Conservation (phyloP, 2,797 vertebrate species). For the Melopsittacus undulatus region DNA sequence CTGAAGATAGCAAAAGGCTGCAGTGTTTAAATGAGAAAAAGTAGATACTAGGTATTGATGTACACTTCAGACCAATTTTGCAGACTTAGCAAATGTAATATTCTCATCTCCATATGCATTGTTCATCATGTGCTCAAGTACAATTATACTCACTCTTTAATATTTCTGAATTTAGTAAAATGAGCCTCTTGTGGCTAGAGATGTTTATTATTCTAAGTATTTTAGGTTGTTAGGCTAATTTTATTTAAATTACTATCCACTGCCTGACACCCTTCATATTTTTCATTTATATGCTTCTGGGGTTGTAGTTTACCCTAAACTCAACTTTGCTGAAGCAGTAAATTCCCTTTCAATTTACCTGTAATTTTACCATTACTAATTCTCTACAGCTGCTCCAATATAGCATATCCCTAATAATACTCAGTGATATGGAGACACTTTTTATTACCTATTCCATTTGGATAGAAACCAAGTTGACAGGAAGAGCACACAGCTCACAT, state of each 20-base stretch:
- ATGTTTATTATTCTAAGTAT: slow-evolving; percentile 38
- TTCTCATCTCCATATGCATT: not conserved
- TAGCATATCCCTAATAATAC: not conserved
- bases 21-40: not conserved
- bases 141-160: not conserved
- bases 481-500: not conserved
- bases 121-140: not conserved
- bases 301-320: not conserved
- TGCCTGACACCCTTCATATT: not conserved
- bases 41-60: not conserved
- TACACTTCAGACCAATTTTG: not conserved
- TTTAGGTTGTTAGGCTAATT: slow-evolving; percentile 37
- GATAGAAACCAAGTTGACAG: not conserved
- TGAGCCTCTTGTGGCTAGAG: not conserved
- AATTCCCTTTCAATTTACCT: not conserved
- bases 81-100: not conserved
- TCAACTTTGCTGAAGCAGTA: not conserved
- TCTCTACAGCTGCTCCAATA: not conserved
- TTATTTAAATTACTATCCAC: not conserved
- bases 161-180: not conserved
- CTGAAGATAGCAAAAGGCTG: not conserved
- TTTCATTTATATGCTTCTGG: not conserved
- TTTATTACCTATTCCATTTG: not conserved
- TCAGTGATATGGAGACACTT: not conserved
- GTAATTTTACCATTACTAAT: not conserved